Evolutionary conservation across 2,113 vertebrate species (phyloP).

Genomic region (Pristiophorus japonicus): DNA sequence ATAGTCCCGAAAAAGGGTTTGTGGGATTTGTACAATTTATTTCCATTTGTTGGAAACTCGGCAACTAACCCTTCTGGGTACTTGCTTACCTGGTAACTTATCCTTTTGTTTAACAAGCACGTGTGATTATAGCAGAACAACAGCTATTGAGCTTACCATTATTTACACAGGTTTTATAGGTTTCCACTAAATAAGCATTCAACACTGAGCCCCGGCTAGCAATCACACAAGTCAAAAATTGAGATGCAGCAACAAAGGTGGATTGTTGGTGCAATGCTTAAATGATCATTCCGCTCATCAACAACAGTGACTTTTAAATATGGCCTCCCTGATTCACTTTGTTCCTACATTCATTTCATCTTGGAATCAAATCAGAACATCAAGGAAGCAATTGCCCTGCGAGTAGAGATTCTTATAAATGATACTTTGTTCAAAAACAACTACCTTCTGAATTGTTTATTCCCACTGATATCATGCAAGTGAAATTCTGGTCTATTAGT

Average conservation of each 20-base stretch:
- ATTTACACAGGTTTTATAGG: neutral
- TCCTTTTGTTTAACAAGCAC: neutral
- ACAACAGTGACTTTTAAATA: neutral
- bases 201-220: neutral
- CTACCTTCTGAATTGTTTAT: constrained; percentile 1
- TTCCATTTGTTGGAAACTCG: neutral
- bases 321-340: neutral
- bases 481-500: neutral
- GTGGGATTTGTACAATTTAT: neutral
- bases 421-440: too few relatives aligned
- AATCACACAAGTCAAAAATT: neutral
- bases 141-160: neutral
- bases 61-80: neutral
- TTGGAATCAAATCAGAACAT: neutral
- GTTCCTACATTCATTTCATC: neutral
- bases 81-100: neutral
- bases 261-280: neutral
- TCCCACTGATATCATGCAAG: too few relatives aligned
- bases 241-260: neutral
- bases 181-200: neutral
- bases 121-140: neutral
- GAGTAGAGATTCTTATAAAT: neutral
- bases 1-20: neutral
- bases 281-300: neutral
- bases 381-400: neutral